Conservation (phyloP, 2,113 vertebrate genomes). For the Bujurquina vittata region DNA sequence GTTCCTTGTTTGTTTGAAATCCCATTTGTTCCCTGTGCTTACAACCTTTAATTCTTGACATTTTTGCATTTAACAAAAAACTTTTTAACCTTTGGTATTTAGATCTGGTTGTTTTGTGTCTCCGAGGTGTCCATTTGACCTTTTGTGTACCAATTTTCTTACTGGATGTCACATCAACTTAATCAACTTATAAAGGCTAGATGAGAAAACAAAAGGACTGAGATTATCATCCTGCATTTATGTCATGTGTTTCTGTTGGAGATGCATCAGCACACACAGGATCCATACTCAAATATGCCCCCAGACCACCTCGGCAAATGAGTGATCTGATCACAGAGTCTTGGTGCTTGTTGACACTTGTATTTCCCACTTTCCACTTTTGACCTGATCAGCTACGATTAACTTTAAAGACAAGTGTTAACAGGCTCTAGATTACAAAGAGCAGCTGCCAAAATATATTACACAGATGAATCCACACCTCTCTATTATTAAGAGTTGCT, state of each 20-base stretch:
- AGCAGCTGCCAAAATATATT: background rate
- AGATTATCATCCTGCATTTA: too few species aligned
- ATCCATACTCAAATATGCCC: background rate
- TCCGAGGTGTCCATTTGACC: accelerated
- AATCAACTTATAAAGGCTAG: background rate
- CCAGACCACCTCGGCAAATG: background rate
- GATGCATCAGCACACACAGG: too few species aligned
- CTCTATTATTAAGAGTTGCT: background rate
- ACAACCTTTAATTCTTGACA: too few species aligned
- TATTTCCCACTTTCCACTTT: background rate
- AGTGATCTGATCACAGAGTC: background rate
- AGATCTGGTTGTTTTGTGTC: background rate
- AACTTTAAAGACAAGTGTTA: background rate
- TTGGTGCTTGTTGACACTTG: background rate
- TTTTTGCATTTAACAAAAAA: background rate
- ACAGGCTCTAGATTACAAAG: background rate
- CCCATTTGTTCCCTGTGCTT: too few species aligned
- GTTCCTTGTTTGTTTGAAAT: too few species aligned
- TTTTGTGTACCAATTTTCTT: background rate
- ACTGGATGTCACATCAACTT: background rate
- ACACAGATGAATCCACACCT: background rate
- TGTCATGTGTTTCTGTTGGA: too few species aligned
- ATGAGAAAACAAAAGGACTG: background rate
- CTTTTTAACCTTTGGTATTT: background rate
- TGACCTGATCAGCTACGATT: background rate